Evolutionary conservation across 2,888 invertebrate species (phyloP).

Genomic region (Nasonovia ribisnigri): DNA sequence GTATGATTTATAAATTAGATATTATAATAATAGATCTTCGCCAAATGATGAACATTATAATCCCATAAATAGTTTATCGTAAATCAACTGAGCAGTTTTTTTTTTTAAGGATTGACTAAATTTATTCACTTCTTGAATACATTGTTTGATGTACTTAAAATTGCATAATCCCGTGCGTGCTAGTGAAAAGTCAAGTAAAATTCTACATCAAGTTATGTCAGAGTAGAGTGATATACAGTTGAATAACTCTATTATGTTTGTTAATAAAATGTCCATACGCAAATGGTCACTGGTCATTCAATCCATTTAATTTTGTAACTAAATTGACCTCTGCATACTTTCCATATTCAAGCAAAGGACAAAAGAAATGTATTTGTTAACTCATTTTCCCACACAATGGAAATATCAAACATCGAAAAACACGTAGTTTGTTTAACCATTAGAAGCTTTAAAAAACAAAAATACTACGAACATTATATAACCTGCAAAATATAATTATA

Average conservation of each 20-base stretch:
- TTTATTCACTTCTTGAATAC: neutral
- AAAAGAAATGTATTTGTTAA: neutral
- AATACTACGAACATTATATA: neutral
- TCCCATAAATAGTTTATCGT: neutral
- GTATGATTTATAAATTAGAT: neutral
- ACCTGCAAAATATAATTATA: too few species aligned
- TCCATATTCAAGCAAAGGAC: neutral
- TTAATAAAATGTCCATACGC: neutral
- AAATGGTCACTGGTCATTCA: neutral
- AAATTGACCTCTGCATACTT: neutral
- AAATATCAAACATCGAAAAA: neutral
- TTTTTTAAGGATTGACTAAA: neutral
- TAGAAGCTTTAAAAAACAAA: neutral
- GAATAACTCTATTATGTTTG: neutral
- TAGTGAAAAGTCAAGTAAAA: slow-evolving; percentile 4
- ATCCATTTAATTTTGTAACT: slow-evolving; percentile 10
- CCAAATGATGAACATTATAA: neutral
- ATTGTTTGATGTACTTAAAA: neutral
- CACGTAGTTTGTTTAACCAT: neutral
- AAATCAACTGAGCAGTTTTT: neutral
- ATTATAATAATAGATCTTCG: neutral
- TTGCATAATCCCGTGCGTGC: neutral
- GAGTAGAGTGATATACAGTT: too few species aligned
- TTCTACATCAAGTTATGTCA: neutral
- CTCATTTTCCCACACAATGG: neutral